phyloP scores from a whole-genome alignment of 2,113 vertebrate genomes.

The Helogale parvula region DNA sequence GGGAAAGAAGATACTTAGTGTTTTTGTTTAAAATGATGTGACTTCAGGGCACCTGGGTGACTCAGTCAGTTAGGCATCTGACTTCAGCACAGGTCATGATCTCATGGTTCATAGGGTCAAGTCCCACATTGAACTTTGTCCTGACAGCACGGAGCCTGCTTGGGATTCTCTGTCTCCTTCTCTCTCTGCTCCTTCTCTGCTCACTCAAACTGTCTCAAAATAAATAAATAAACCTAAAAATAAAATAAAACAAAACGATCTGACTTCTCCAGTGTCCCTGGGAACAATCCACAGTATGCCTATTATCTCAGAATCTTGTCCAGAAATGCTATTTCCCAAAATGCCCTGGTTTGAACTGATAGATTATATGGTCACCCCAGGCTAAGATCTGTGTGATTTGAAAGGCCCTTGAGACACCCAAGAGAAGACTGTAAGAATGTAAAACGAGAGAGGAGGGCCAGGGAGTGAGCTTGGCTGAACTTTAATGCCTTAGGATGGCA shows the following conservation, averaged over 20 bases:
- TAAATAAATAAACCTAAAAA: too few relatives aligned
- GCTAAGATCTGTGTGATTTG: not conserved
- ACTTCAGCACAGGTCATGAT: too few relatives aligned
- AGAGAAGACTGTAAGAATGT: not conserved
- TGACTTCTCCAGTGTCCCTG: not conserved
- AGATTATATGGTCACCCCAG: not conserved
- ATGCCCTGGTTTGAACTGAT: not conserved
- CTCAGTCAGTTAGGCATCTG: too few relatives aligned
- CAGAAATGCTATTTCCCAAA: not conserved
- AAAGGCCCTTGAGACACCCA: not conserved
- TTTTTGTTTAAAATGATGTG: not conserved
- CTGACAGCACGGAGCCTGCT: too few relatives aligned
- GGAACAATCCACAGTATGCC: not conserved
- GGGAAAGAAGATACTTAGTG: not conserved
- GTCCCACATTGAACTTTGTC: too few relatives aligned
- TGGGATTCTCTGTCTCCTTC: too few relatives aligned
- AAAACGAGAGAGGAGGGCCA: rapidly evolving
- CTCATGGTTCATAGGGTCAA: too few relatives aligned
- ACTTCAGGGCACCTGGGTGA: not conserved
- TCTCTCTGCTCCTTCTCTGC: too few relatives aligned
- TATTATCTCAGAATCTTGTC: not conserved
- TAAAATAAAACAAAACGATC: not conserved
- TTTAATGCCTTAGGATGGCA: rapidly evolving
- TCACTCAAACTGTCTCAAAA: too few relatives aligned
- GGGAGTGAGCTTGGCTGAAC: not conserved